Evolutionary conservation across 2,113 vertebrate genomes (phyloP).

Genomic region (Gila orcuttii): DNA sequence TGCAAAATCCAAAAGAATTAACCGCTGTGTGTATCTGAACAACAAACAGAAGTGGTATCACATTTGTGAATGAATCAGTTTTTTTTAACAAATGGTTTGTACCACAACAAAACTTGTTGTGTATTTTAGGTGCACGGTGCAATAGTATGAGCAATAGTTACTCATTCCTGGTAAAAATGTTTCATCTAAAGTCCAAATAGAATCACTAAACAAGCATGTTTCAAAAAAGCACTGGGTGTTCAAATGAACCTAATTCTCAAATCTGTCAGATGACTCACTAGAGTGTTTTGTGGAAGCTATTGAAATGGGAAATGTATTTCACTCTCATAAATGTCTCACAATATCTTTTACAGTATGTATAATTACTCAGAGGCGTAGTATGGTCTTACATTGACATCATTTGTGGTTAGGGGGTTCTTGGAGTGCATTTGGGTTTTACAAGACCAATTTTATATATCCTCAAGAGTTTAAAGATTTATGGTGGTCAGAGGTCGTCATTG

Average conservation of each 20-base stretch:
- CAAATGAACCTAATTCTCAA: constrained; percentile 57
- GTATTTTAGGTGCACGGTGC: not conserved
- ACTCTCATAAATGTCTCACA: constrained; percentile 40
- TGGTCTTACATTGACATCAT: constrained; percentile 34
- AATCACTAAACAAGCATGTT: constrained; percentile 54
- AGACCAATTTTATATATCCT: not conserved
- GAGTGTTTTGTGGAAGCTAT: constrained; percentile 20
- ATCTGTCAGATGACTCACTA: constrained; percentile 52
- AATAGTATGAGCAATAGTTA: not conserved
- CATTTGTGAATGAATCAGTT: not conserved
- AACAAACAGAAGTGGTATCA: not conserved
- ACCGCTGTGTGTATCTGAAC: not conserved
- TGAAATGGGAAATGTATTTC: not conserved
- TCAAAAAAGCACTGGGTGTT: constrained; percentile 60
- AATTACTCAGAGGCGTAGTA: constrained; percentile 9
- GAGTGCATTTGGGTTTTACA: not conserved
- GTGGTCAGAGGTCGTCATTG: not conserved
- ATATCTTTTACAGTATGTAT: constrained; percentile 47
- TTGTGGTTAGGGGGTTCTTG: constrained; percentile 13
- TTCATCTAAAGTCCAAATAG: constrained; percentile 37
- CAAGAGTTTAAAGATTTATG: constrained; percentile 15
- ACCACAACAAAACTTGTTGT: too few species aligned
- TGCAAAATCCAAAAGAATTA: not conserved
- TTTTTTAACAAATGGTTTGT: not conserved
- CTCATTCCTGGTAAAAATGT: not conserved